These are phyloP conservation scores for Nasonia vitripennis DNA, from an alignment of 1,140 invertebrate species.

Conservation along the genomic window DNA sequence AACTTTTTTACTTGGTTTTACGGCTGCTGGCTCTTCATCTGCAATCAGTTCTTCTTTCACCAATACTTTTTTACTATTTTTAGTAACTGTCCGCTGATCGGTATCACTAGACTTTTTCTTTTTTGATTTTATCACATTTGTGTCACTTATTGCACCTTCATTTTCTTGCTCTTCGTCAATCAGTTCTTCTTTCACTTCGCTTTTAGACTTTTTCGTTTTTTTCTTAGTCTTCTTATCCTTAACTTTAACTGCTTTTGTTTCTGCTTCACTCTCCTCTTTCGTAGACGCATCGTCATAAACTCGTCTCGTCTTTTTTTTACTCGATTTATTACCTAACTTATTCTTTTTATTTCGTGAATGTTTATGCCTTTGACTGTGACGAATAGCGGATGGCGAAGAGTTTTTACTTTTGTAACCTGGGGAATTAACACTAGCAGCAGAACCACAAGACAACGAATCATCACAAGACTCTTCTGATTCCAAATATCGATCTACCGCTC, in stretches of 20 bases:
- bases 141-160: constrained; percentile 68
- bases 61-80: constrained; percentile 60
- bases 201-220: constrained; percentile 64
- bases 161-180: constrained; percentile 65
- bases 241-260: constrained; percentile 49
- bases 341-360: constrained; percentile 67
- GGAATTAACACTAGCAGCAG: constrained; percentile 22
- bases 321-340: constrained; percentile 64
- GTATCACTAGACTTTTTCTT: constrained; percentile 57
- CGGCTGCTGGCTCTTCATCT: constrained; percentile 60
- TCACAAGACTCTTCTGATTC: constrained; percentile 87
- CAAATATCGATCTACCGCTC: constrained; percentile 86
- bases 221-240: constrained; percentile 64
- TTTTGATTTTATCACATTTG: constrained; percentile 70
- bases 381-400: constrained; percentile 59
- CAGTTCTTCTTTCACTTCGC: constrained; percentile 68
- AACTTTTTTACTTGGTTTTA: constrained; percentile 65
- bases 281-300: constrained; percentile 60
- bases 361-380: constrained; percentile 65
- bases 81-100: constrained; percentile 50
- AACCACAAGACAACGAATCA: constrained; percentile 56
- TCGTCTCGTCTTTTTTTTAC: constrained; percentile 69
- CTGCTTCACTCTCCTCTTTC: constrained; percentile 67
- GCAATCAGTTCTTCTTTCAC: constrained; percentile 66
- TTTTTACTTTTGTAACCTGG: constrained; percentile 56